These are phyloP conservation scores for Craterocephalus amniculus DNA, from an alignment of 2,797 vertebrate genomes.

Conservation along the genomic window DNA sequence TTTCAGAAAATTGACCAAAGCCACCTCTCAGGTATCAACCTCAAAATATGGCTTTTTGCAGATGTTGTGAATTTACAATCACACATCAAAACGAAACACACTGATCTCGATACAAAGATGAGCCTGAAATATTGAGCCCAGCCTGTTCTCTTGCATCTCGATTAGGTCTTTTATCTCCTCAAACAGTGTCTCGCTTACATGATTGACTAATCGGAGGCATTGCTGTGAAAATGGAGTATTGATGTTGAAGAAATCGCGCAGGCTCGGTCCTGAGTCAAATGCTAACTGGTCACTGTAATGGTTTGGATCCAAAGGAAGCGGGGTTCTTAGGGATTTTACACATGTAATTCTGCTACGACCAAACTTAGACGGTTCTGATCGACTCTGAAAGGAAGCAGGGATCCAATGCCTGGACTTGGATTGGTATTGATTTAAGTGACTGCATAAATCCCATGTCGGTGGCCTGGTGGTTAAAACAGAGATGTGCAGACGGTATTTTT, in stretches of 20 bases:
- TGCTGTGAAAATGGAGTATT: slow-evolving; percentile 57
- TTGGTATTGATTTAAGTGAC: slow-evolving; percentile 48
- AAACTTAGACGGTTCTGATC: slow-evolving; percentile 27
- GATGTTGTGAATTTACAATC: slow-evolving; percentile 14
- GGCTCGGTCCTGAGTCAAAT: slow-evolving; percentile 39
- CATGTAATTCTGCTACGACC: slow-evolving; percentile 28
- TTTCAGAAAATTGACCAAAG: slow-evolving; percentile 36
- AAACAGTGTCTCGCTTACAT: slow-evolving; percentile 37
- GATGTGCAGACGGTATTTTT: slow-evolving; percentile 7
- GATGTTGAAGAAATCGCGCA: slow-evolving; percentile 36
- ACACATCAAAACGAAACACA: slow-evolving; percentile 26
- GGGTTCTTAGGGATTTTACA: slow-evolving; percentile 19
- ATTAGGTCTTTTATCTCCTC: slow-evolving; percentile 61
- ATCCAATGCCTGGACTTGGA: slow-evolving; percentile 17
- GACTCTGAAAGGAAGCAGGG: slow-evolving; percentile 26
- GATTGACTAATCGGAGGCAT: slow-evolving; percentile 61
- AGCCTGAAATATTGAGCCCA: slow-evolving; percentile 34
- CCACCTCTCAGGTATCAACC: slow-evolving; percentile 13
- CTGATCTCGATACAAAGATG: slow-evolving; percentile 40
- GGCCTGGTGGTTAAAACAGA: slow-evolving; percentile 27
- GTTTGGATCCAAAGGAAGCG: slow-evolving; percentile 31
- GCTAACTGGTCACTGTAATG: slow-evolving; percentile 41
- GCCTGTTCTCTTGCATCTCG: slow-evolving; percentile 21
- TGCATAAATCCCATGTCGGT: slow-evolving; percentile 32
- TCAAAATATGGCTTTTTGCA: slow-evolving; percentile 16